phyloP scores from a whole-genome alignment of 2,797 vertebrate genomes.

The Scolopax rusticola region DNA sequence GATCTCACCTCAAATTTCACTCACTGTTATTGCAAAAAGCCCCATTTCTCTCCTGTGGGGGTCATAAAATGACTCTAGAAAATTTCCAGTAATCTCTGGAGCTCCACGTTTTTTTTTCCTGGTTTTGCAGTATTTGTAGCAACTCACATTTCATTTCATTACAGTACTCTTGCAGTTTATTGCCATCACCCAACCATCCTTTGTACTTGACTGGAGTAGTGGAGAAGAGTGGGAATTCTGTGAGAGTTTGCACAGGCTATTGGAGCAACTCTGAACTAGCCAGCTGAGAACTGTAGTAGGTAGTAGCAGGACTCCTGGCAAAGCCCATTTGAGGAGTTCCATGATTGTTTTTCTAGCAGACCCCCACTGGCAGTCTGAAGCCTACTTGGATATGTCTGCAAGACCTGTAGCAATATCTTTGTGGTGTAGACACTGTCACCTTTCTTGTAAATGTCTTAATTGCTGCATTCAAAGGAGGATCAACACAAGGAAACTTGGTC shows the following conservation, averaged over 20 bases:
- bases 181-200: not conserved
- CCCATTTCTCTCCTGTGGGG: not conserved
- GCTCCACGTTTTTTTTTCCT: fast-evolving
- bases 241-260: not conserved
- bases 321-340: not conserved
- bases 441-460: not conserved
- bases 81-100: not conserved
- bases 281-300: not conserved
- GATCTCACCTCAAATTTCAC: not conserved
- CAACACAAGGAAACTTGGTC: not conserved
- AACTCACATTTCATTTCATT: not conserved
- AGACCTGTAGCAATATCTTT: not conserved
- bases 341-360: not conserved
- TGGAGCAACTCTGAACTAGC: not conserved
- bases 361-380: not conserved
- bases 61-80: not conserved
- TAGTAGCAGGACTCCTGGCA: not conserved
- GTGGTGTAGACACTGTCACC: not conserved
- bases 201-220: not conserved
- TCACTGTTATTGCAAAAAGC: not conserved
- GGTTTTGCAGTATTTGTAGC: not conserved
- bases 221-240: not conserved
- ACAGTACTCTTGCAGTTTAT: not conserved
- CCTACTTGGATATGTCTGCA: not conserved
- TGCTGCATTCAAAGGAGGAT: not conserved